A percentile compares a stretch with the other conserved stretches of the same genome.
These are phyloP conservation scores for Pantala flavescens DNA, from an alignment of 1,140 invertebrate species.

Conservation along the genomic window DNA sequence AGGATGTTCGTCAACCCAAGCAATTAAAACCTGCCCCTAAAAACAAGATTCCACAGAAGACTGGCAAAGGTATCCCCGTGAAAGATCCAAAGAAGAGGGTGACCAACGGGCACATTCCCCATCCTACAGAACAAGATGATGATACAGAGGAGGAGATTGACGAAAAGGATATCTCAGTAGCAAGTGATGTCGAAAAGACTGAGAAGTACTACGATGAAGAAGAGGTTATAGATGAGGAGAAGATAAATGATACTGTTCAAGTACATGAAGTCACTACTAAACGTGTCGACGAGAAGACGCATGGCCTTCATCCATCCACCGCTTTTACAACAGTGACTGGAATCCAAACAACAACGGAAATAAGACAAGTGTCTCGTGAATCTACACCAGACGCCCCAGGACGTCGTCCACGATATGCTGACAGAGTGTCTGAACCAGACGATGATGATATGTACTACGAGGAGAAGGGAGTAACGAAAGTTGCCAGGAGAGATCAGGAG, in stretches of 20 bases:
- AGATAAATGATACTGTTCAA: background rate
- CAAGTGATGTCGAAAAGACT: background rate
- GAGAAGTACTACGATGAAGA: background rate
- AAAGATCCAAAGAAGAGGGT: background rate
- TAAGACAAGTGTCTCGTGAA: background rate
- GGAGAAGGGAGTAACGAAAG: background rate
- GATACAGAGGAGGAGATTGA: background rate
- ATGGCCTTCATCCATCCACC: background rate
- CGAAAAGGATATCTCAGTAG: background rate
- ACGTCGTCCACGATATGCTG: slow-evolving; percentile 48
- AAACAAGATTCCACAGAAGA: background rate
- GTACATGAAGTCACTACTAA: too few species aligned
- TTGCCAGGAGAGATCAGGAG: background rate
- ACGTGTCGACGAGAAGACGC: background rate
- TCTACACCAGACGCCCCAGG: background rate
- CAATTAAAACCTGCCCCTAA: background rate
- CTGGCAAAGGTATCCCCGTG: background rate
- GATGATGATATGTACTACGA: slow-evolving; percentile 36
- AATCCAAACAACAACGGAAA: background rate
- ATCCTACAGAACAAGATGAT: background rate
- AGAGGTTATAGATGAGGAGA: background rate
- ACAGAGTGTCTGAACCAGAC: slow-evolving; percentile 58
- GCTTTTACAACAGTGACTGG: background rate
- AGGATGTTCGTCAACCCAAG: background rate
- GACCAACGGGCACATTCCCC: background rate